Evolutionary conservation across 64 coral and sea anemone genomes (phyloP).

Genomic region (Actinia tenebrosa): DNA sequence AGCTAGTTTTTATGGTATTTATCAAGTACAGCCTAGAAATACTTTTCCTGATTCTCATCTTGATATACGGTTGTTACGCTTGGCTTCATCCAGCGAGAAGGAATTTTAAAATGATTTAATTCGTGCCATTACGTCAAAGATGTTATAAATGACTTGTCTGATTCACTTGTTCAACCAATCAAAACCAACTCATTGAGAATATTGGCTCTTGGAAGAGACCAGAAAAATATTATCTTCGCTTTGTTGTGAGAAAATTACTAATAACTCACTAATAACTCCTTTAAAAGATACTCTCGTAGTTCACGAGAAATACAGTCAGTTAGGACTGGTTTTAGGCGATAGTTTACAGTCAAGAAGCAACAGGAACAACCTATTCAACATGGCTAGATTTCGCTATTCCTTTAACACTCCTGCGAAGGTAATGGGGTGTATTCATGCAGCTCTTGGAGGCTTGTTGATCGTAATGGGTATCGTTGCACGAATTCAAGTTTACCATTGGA

Average conservation of each 20-base stretch:
- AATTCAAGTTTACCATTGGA: slow-evolving; percentile 24
- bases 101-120: not conserved
- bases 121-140: not conserved
- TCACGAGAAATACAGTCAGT: not conserved
- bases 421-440: slow-evolving; percentile 2
- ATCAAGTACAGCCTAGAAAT: too few relatives aligned
- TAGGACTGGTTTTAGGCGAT: not conserved
- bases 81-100: not conserved
- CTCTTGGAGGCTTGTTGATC: slow-evolving; percentile 13
- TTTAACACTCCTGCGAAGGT: slow-evolving; percentile 26
- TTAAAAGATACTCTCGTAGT: not conserved
- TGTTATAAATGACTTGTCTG: not conserved
- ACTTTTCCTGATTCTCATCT: not conserved
- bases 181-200: not conserved
- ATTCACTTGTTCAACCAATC: not conserved
- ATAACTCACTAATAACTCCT: not conserved
- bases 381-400: slow-evolving; percentile 1
- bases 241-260: not conserved
- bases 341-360: not conserved
- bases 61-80: not conserved
- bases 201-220: not conserved
- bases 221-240: not conserved
- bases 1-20: too few relatives aligned
- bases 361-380: not conserved
- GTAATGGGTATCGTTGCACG: slow-evolving; percentile 4